These are phyloP conservation scores for Bombus superbus DNA, from an alignment of 1,140 invertebrate species.

Conservation along the genomic window DNA sequence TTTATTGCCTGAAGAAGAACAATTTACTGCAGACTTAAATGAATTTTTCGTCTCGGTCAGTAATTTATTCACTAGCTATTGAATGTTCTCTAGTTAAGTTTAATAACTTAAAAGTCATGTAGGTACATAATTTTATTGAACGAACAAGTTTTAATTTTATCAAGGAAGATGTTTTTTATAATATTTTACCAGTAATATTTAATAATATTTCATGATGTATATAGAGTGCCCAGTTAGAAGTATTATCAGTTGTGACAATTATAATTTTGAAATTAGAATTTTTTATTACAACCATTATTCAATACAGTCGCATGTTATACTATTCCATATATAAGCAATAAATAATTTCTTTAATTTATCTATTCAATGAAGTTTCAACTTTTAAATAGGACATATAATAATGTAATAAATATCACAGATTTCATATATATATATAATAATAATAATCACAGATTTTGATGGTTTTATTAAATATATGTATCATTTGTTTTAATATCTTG, in stretches of 20 bases:
- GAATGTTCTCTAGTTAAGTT: no score
- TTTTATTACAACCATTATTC: no score
- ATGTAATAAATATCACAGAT: no score
- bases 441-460: background rate
- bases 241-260: no score
- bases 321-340: background rate
- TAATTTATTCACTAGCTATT: background rate
- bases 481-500: background rate
- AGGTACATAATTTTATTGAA: background rate
- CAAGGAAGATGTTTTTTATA: no score
- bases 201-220: no score
- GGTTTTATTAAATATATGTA: background rate
- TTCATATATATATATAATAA: no score
- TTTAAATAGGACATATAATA: no score
- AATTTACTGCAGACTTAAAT: constrained; percentile 85
- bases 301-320: background rate
- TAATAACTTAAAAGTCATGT: no score
- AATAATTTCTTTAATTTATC: background rate
- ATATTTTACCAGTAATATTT: no score
- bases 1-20: constrained; percentile 86
- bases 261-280: no score
- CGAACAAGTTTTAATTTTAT: background rate
- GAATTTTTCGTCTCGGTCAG: constrained; percentile 74
- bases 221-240: no score
- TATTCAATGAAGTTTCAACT: background rate